These are phyloP conservation scores for Nephrotoma guestfalica DNA, from an alignment of 2,888 invertebrate species.

Conservation along the genomic window DNA sequence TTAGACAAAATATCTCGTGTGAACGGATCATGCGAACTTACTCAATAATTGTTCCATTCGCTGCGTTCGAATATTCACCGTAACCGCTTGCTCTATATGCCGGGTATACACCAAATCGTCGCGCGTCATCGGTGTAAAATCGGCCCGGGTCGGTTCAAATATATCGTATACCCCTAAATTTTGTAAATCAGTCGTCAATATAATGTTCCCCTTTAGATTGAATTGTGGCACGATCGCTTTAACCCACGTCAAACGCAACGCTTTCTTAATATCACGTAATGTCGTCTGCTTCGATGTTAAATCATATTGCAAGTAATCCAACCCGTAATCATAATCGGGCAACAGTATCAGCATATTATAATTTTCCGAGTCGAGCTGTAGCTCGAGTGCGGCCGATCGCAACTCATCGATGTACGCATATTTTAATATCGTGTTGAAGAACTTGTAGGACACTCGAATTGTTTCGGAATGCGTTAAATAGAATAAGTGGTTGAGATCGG, in stretches of 20 bases:
- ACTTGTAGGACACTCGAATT: constrained; percentile 49
- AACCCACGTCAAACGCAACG: constrained; percentile 54
- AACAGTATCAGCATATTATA: constrained; percentile 63
- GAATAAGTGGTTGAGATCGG: constrained; percentile 26
- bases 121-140: constrained; percentile 64
- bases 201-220: constrained; percentile 61
- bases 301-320: constrained; percentile 47
- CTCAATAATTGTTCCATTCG: constrained; percentile 32
- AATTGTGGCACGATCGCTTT: constrained; percentile 69
- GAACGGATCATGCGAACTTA: constrained; percentile 17
- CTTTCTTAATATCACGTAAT: constrained; percentile 50
- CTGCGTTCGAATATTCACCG: constrained; percentile 68
- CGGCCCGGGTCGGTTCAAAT: constrained; percentile 65
- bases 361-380: constrained; percentile 65
- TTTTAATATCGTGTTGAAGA: constrained; percentile 62
- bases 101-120: constrained; percentile 60
- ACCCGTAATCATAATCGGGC: constrained; percentile 48
- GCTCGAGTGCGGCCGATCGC: constrained; percentile 54
- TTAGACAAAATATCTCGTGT: background rate
- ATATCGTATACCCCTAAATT: constrained; percentile 67
- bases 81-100: constrained; percentile 72
- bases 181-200: constrained; percentile 65
- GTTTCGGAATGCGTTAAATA: constrained; percentile 33
- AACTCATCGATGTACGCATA: constrained; percentile 58
- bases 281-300: constrained; percentile 39